Evolutionary conservation across 2,888 invertebrate genomes (phyloP), one percentile per base, ranked within the genome.

Genomic region (Argyra leucocephala): DNA sequence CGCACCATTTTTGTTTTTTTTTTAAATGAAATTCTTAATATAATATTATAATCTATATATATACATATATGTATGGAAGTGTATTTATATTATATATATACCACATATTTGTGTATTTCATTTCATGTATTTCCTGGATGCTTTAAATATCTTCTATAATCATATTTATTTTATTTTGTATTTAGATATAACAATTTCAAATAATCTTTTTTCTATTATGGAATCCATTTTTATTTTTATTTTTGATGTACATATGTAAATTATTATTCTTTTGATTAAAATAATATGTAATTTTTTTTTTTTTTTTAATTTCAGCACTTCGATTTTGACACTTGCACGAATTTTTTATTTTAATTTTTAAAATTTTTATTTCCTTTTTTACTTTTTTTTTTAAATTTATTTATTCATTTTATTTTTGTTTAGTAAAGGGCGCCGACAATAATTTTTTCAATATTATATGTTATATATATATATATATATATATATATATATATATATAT

Each of bases 351-450:
- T n/a, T n/a, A n/a, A n/a, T 31, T 31, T 31, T 10, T 10, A 5
- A 31, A 31, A 31, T 48, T 48, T 15, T 48, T 48, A 48, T 6
- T 37, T 10, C 10, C 3, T 37, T 37, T 15, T 37, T 37, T 37
- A 37, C 12, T 10, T 37, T 37, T 15, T 48, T 48, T 48, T n/a
- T 48, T 48, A 18, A 18, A 18, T 4, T 18, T 18, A 48, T 48
- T 48, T 48, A 48, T 48, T 48, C 48, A 48, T 48, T 48, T 48
- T 48, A 31, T 48, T 48, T 48, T 37, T 48, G 15, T 48, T 48
- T 48, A 5, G 48, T 18, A 48, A 48, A 48, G 48, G 48, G 48
- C 48, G 48, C 48, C 48, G 48, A 48, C 48, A 48, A 48, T 48
- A 18, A 48, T 12, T 48, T 12, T 48, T 48, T 48, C 31, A 31